phyloP scores from a whole-genome alignment of 2,797 vertebrate genomes.

The Thamnophis elegans region DNA sequence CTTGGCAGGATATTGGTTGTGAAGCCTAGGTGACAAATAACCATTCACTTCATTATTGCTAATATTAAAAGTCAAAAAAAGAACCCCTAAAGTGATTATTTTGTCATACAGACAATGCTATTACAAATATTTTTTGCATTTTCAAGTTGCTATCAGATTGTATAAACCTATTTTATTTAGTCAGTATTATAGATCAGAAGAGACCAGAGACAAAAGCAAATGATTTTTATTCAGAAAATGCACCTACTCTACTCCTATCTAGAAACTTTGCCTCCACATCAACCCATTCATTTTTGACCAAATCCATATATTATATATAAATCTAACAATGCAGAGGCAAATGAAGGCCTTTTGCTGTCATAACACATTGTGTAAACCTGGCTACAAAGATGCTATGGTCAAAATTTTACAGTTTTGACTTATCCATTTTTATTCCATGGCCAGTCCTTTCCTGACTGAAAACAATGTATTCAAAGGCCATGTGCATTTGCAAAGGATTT shows the following conservation, averaged over 20 bases:
- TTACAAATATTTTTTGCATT: neutral
- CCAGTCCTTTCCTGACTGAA: neutral
- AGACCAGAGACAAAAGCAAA: neutral
- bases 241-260: neutral
- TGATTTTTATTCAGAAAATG: neutral
- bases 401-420: neutral
- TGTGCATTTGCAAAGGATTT: neutral
- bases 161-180: neutral
- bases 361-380: conserved; percentile 1
- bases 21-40: neutral
- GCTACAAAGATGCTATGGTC: neutral
- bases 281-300: neutral
- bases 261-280: neutral
- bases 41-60: neutral
- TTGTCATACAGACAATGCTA: neutral
- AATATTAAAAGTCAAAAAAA: neutral
- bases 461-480: neutral
- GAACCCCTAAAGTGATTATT: neutral
- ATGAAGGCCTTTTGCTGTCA: neutral
- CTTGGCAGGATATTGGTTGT: neutral
- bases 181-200: neutral
- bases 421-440: neutral
- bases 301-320: neutral
- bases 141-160: neutral
- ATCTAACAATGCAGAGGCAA: neutral